Percentiles rank a stretch among this genome's conserved stretches.
These are phyloP conservation scores for Fundulus diaphanus DNA, from an alignment of 2,797 vertebrate genomes.

Conservation along the genomic window DNA sequence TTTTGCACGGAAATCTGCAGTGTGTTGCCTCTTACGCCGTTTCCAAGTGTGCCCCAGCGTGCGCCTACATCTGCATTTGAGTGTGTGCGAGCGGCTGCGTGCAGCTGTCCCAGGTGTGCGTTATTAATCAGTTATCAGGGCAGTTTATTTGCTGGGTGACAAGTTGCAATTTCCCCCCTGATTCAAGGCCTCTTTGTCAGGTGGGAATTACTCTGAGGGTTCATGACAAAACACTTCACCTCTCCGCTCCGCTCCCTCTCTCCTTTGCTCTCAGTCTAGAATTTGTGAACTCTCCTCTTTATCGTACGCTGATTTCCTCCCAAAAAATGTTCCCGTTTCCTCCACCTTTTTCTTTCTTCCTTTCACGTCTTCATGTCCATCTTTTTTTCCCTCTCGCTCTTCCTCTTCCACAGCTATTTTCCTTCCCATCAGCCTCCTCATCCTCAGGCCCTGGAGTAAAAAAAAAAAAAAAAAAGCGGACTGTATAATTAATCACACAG, in stretches of 20 bases:
- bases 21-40: conserved; percentile 30
- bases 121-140: conserved; percentile 99
- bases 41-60: conserved; percentile 47
- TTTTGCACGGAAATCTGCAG: conserved; percentile 7
- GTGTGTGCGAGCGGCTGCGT: conserved; percentile 40
- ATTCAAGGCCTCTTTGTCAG: conserved; percentile 97
- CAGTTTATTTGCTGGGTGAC: conserved; percentile 98
- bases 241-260: conserved; percentile 77
- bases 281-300: conserved; percentile 69
- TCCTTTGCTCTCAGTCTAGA: conserved; percentile 44
- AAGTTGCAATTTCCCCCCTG: conserved; percentile 98
- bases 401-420: conserved; percentile 90
- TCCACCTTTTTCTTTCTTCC: conserved; percentile 14
- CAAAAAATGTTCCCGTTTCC: conserved; percentile 3
- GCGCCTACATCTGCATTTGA: conserved; percentile 34
- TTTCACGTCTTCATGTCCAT: conserved; percentile 68
- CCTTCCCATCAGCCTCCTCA: conserved; percentile 77
- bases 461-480: no score
- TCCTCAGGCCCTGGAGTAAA: conserved; percentile 77
- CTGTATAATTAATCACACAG: conserved; percentile 99
- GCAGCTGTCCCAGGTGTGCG: conserved; percentile 98
- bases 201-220: conserved; percentile 97
- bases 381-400: conserved; percentile 55
- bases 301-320: conserved; percentile 1
- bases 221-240: conserved; percentile 99